Base-by-base conservation (phyloP, 2,888 invertebrate species). In the Reticulitermes lucifugus region DNA sequence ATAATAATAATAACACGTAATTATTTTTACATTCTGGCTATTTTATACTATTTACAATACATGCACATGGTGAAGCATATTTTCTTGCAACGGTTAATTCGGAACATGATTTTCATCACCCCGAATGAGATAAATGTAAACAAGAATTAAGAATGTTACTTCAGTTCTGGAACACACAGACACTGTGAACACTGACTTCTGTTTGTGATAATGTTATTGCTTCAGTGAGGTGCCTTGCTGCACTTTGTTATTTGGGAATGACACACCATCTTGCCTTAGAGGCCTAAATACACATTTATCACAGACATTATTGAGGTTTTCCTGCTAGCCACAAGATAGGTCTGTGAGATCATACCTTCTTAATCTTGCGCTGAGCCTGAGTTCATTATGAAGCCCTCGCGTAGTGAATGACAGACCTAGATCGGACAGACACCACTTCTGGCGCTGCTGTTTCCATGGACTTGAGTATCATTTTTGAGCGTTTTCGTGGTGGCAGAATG, bases 361-460 rank as follows among this genome's bases (percentile, higher is more conserved):
- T 77, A n/a, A 22, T 51, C 41, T 43, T 43, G 35, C 35, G 35
- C 35, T 35, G n/a, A 46, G 46, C 29, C 55, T 55, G 35, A 82
- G 70, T 25, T 70, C 22, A 59, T 84, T 85, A 87, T 90, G 93
- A 92, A 89, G 96, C 94, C 88, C 95, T 94, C 29, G 97, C 97
- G 90, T 96, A 97, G 88, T 96, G 96, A 90, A 97, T 97, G 81
- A 97, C 97, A 5, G 97, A 96, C 89, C 93, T 95, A 90, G 93
- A 91, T 85, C 93, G 91, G 88, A 92, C 91, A 85, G 91, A 90
- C 84, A 91, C 90, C 22, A 90, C 89, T 22, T 90, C 90, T 12
- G 89, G 86, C 60, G 89, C 89, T 65, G 89, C 89, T 60, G 91
- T 90, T 88, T 93, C 93, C 95, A 92, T 94, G 89, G 92, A 94